Percentiles rank a stretch among this genome's conserved stretches.
Evolutionary conservation across 37 sponge, comb jelly and placozoan species (phyloP).

Genomic region (Halisarca cf. caerulea): DNA sequence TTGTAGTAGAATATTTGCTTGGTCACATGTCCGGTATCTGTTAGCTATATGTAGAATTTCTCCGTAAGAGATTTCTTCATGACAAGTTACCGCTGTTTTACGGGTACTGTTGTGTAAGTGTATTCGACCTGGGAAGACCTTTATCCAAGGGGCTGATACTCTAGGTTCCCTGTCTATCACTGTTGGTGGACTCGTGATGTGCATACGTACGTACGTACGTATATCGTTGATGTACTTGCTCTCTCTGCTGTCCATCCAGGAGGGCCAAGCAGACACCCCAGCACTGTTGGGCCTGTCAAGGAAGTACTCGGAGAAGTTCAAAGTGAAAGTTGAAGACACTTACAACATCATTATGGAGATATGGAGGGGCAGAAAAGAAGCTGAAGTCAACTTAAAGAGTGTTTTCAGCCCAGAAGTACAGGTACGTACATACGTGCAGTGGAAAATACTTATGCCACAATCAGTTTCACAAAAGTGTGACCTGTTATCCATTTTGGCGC

Average conservation of each 20-base stretch:
- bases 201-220: background rate
- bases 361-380: conserved; percentile 37
- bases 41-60: too few species aligned
- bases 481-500: too few species aligned
- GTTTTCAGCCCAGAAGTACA: background rate
- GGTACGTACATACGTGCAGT: background rate
- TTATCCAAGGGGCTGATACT: too few species aligned
- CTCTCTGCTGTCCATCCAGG: conserved; percentile 8
- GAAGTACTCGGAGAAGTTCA: conserved; percentile 36
- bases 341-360: conserved; percentile 46
- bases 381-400: background rate
- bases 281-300: conserved; percentile 33
- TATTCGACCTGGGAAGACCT: too few species aligned
- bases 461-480: too few species aligned
- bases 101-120: too few species aligned
- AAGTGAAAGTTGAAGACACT: conserved; percentile 28
- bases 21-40: too few species aligned
- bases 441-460: too few species aligned
- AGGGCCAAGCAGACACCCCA: conserved; percentile 14
- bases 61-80: too few species aligned
- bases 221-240: background rate
- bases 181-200: background rate
- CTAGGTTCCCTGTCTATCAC: too few species aligned
- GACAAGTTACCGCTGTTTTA: too few species aligned
- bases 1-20: too few species aligned